Conservation (phyloP, 2,888 invertebrate genomes). For the Nineta flava region DNA sequence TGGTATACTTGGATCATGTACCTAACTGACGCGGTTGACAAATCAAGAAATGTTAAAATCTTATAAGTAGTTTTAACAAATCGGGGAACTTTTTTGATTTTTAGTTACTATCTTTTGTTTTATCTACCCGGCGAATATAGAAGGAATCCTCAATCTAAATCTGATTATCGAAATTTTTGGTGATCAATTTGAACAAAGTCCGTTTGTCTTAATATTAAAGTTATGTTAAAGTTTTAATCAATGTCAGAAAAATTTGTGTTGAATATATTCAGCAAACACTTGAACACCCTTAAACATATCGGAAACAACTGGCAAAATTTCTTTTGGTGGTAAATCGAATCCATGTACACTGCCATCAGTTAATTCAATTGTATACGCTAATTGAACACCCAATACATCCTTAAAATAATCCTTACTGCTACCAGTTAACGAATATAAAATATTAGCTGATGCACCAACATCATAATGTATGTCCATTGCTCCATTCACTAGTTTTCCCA, state of each 20-base stretch:
- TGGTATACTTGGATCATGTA: too few species aligned
- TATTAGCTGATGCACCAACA: neutral
- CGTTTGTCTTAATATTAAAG: too few species aligned
- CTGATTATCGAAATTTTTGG: too few species aligned
- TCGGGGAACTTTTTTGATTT: too few species aligned
- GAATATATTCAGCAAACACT: constrained; percentile 19
- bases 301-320: constrained; percentile 35
- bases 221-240: too few species aligned
- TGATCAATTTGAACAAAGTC: too few species aligned
- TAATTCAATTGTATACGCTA: constrained; percentile 45
- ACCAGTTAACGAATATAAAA: constrained; percentile 28
- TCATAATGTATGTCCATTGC: neutral
- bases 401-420: constrained; percentile 51
- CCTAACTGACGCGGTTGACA: too few species aligned
- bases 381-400: constrained; percentile 33
- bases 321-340: constrained; percentile 35
- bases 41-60: too few species aligned
- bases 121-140: too few species aligned
- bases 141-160: too few species aligned
- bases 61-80: too few species aligned
- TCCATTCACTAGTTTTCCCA: neutral
- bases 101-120: too few species aligned
- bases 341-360: constrained; percentile 35
- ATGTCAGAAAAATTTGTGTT: neutral
- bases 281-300: constrained; percentile 42